Conservation (phyloP, 2,797 vertebrate species). For the Iguana delicatissima region DNA sequence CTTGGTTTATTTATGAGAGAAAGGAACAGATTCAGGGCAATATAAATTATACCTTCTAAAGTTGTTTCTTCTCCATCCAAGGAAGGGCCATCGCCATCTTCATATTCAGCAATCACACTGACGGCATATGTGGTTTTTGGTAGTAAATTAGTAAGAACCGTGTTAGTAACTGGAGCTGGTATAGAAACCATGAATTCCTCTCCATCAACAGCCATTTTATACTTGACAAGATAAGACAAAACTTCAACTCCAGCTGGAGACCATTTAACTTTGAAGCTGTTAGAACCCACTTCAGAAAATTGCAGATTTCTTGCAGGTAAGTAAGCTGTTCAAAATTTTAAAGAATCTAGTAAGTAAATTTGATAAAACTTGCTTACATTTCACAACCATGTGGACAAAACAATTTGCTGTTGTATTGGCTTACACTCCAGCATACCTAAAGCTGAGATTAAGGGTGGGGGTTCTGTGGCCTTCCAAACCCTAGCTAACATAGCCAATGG, state of each 20-base stretch:
- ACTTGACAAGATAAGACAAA: constrained; percentile 87
- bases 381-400: not conserved
- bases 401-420: not conserved
- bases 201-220: constrained; percentile 81
- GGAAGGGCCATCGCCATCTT: constrained; percentile 88
- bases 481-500: too few species aligned
- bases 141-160: constrained; percentile 85
- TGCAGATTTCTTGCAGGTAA: constrained; percentile 84
- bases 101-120: constrained; percentile 89
- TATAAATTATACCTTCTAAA: constrained; percentile 84
- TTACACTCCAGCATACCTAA: not conserved
- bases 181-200: constrained; percentile 87
- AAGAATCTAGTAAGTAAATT: constrained; percentile 35
- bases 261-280: constrained; percentile 91
- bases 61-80: constrained; percentile 89
- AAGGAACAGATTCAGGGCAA: constrained; percentile 8
- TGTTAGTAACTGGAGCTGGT: constrained; percentile 83
- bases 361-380: constrained; percentile 29
- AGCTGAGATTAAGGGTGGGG: not conserved
- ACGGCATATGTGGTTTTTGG: constrained; percentile 92
- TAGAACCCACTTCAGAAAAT: constrained; percentile 89
- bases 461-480: too few species aligned
- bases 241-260: constrained; percentile 82
- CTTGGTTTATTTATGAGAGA: not conserved
- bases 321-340: constrained; percentile 80